Evolutionary conservation across 2,113 vertebrate genomes (phyloP), one percentile per base, ranked within the genome.

Genomic region (Vanacampus margaritifer): DNA sequence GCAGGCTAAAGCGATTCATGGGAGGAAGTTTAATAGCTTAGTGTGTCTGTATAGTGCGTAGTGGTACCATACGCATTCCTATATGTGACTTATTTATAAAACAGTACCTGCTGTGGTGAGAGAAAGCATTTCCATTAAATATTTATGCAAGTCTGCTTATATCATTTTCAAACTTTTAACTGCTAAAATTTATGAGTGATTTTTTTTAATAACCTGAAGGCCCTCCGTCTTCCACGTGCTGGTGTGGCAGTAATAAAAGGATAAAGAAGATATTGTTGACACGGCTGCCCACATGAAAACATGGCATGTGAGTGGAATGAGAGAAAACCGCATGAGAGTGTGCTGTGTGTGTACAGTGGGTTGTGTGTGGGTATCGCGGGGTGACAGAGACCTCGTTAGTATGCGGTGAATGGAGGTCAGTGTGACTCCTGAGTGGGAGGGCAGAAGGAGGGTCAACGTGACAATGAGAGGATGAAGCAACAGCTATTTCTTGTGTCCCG

Each of bases 371-470:
- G 19, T 39, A 61, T 61, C 35, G n/a, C 23, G 58, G 36, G 58
- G 58, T 61, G 58, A 61, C 58, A 67, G 62, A 66, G 53, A 57
- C 64, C 72, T 76, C 8, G 65, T 67, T 85, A 76, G 67, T 50
- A 54, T 73, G 68, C 53, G 0, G 67, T 88, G 81, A 87, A 89
- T 84, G 71, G 79, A 82, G 81, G 86, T 82, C 81, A 88, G 76
- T 87, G 81, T 87, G 78, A 83, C 75, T 85, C 64, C 56, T 84
- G 78, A 81, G 70, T 67, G 73, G 76, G 72, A 62, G 59, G 19
- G 11, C 13, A 28, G 61, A 65, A 46, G 72, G 54, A 75, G 19
- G 64, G 73, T 74, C 58, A 76, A 80, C 67, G 76, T 75, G 72
- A 76, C 74, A 72, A 69, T 71, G 53, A 75, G 70, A 67, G 72